These are phyloP conservation scores for Gallinago nigripennis DNA, from an alignment of 2,797 vertebrate genomes.

Conservation along the genomic window DNA sequence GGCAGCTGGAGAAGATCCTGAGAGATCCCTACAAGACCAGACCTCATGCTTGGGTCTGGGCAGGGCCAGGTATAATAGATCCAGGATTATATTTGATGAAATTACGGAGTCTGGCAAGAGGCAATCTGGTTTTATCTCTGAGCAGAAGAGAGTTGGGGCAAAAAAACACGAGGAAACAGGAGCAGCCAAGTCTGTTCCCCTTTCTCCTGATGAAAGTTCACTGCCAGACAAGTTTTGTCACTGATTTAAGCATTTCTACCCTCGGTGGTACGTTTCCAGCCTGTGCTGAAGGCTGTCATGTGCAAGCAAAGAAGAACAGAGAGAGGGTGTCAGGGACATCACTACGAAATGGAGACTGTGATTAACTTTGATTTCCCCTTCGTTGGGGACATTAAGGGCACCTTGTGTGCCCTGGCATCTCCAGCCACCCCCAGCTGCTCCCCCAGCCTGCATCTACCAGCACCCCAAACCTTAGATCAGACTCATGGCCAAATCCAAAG, in stretches of 20 bases:
- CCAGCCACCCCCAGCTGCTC: background rate
- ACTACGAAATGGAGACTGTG: background rate
- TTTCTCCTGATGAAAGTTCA: background rate
- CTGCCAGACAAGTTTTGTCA: background rate
- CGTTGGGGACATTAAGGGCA: background rate
- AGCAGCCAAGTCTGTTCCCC: background rate
- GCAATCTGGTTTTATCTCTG: background rate
- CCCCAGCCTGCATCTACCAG: background rate
- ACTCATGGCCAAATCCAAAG: background rate
- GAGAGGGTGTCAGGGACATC: rapidly evolving
- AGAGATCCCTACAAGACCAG: background rate
- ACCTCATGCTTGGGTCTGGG: rapidly evolving
- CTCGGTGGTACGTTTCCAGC: rapidly evolving
- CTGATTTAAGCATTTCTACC: background rate
- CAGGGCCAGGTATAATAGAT: background rate
- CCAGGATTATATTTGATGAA: background rate
- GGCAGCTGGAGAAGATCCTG: background rate
- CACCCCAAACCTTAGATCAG: background rate
- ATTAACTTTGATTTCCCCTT: rapidly evolving
- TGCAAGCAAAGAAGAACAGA: background rate
- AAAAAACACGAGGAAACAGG: background rate
- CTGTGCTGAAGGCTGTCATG: rapidly evolving
- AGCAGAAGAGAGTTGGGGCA: background rate
- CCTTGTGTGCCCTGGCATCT: too few species aligned
- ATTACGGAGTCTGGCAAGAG: background rate